These are phyloP conservation scores for Ailuropoda melanoleuca DNA, from an alignment of 2,113 vertebrate species.

Conservation along the genomic window DNA sequence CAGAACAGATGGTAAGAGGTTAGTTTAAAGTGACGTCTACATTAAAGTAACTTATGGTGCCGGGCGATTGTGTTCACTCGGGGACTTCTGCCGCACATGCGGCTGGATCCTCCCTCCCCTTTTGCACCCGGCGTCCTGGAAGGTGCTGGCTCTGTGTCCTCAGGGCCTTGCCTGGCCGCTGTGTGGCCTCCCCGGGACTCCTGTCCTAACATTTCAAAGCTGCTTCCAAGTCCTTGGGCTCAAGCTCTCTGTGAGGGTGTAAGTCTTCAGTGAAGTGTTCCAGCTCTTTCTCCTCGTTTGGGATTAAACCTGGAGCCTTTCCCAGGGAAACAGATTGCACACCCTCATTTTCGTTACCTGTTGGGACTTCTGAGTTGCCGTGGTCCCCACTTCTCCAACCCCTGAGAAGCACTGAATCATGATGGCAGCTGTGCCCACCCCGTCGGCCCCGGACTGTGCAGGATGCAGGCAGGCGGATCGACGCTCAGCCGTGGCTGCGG, in stretches of 20 bases:
- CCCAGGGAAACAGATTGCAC: not conserved
- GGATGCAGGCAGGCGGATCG: not conserved
- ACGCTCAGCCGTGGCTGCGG: not conserved
- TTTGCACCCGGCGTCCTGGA: not conserved
- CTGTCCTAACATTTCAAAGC: not conserved
- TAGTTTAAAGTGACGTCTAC: conserved; percentile 65
- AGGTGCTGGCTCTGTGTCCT: rapidly evolving
- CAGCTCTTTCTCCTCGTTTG: not conserved
- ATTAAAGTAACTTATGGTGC: conserved; percentile 61
- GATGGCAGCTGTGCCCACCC: rapidly evolving
- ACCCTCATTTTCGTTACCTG: not conserved
- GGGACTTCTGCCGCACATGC: not conserved
- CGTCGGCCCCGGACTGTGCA: rapidly evolving
- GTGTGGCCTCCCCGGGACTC: not conserved
- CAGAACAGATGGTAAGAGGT: conserved; percentile 77
- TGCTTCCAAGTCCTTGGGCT: not conserved
- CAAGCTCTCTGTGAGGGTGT: not conserved
- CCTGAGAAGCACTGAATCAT: not conserved
- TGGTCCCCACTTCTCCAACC: not conserved
- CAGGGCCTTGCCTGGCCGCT: not conserved
- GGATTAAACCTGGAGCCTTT: not conserved
- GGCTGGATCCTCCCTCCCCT: rapidly evolving
- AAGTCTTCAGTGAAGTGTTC: not conserved
- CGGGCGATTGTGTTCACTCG: not conserved
- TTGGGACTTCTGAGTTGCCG: not conserved